Percentiles rank a stretch among this genome's conserved stretches.
These are phyloP conservation scores for Perodicticus potto DNA, from an alignment of 2,797 vertebrate species.

Conservation along the genomic window DNA sequence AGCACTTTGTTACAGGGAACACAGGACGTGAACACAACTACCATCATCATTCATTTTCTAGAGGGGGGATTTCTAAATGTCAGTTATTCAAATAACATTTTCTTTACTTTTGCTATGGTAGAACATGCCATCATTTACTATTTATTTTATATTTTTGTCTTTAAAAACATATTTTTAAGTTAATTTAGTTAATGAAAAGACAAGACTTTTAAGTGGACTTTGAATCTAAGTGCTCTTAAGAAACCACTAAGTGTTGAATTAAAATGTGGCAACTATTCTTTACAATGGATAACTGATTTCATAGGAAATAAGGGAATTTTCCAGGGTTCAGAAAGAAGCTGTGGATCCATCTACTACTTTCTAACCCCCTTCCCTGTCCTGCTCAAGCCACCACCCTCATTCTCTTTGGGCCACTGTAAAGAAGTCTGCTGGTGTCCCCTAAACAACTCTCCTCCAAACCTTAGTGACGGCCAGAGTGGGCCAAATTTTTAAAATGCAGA, in stretches of 20 bases:
- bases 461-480: background rate
- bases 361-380: background rate
- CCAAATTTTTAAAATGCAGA: background rate
- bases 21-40: background rate
- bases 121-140: background rate
- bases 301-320: background rate
- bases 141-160: background rate
- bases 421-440: background rate
- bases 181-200: background rate
- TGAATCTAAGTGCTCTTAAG: background rate
- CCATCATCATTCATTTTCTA: background rate
- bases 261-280: background rate
- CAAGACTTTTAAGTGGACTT: background rate
- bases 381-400: background rate
- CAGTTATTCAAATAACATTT: background rate
- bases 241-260: background rate
- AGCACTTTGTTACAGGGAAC: background rate
- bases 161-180: constrained; percentile 1
- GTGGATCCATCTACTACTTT: background rate
- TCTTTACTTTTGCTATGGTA: background rate
- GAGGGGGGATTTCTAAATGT: background rate
- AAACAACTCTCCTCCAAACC: background rate
- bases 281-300: background rate
- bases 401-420: background rate
- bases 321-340: background rate